Evolutionary conservation across 1,140 invertebrate species (phyloP), one percentile per base, ranked within the genome.

Genomic region (Hylaeus anthracinus): DNA sequence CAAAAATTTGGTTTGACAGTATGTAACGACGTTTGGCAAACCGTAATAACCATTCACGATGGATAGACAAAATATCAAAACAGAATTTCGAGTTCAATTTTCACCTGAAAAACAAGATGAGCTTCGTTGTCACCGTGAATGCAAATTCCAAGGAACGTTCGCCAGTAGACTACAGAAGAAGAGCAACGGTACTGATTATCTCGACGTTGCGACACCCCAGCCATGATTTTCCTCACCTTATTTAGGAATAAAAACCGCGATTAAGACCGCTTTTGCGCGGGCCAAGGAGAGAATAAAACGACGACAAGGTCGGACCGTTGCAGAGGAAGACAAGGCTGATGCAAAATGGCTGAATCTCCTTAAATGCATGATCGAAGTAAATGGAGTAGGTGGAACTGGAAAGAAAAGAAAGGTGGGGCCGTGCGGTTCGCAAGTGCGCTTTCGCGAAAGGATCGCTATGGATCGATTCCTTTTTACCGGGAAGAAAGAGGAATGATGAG

Each of bases 331-430:
- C 83, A 83, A 70, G 39, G 37, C 63, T 45, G 58, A 53, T 15
- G 76, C 76, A 86, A 86, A 86, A 86, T 85, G 84, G 82, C 83
- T 72, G 83, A 51, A 58, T 26, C 45, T 3, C 43, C 37, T 56
- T 58, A 39, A 39, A 67, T 39, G 73, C 51, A 26, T 43, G 56
- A n/a, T 43, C 56, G 43, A 0, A 10, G 26, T 56, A 45, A 56
- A 12, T 41, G 1, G 45, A 75, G 73, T 77, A 77, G 66, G 67
- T 77, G 75, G 65, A 81, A 80, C 58, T 64, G 39, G 10, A 63
- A 41, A 72, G 66, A 51, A 48, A 61, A 41, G 5, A 74, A 74
- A 77, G 84, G 84, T 83, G 81, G 81, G 67, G 81, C 61, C 39
- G 37, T 41, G 78, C 10, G 58, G 71, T 75, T 60, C 66, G 66